phyloP scores from a whole-genome alignment of 92 coral and sea anemone species.

The Metridium senile region DNA sequence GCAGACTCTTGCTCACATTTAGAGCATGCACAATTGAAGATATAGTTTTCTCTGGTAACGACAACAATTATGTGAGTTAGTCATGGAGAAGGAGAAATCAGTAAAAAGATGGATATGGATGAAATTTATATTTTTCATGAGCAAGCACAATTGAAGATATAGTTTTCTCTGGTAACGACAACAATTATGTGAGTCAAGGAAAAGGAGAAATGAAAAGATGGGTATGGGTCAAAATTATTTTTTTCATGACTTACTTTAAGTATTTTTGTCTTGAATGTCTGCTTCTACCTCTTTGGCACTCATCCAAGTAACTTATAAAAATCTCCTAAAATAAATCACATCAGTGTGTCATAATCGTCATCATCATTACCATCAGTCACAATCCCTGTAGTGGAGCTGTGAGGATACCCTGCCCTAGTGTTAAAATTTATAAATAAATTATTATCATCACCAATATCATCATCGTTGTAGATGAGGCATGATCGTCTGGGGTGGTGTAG shows the following conservation, averaged over 20 bases:
- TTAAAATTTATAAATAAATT: too few species aligned
- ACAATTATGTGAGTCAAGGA: too few species aligned
- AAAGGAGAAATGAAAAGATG: background rate
- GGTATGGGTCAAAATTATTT: background rate
- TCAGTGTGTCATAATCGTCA: background rate
- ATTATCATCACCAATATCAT: background rate
- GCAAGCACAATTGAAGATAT: conserved; percentile 70
- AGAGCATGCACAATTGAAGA: conserved; percentile 68
- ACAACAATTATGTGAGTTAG: too few species aligned
- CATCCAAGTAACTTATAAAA: conserved; percentile 74
- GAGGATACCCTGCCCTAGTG: too few species aligned
- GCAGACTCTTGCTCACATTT: conserved; percentile 71
- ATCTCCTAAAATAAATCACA: conserved; percentile 56
- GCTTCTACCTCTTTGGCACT: conserved; percentile 74
- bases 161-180: conserved; percentile 60
- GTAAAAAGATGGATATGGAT: too few species aligned
- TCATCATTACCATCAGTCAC: background rate
- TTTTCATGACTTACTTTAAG: conserved; percentile 48
- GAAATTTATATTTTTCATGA: too few species aligned
- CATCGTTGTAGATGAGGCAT: too few species aligned
- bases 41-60: conserved; percentile 64
- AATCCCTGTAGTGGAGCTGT: background rate
- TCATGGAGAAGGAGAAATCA: too few species aligned
- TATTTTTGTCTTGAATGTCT: conserved; percentile 72
- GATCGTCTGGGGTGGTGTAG: too few species aligned